These are phyloP conservation scores for Apamea crenata DNA, from an alignment of 2,888 invertebrate genomes.

Conservation along the genomic window DNA sequence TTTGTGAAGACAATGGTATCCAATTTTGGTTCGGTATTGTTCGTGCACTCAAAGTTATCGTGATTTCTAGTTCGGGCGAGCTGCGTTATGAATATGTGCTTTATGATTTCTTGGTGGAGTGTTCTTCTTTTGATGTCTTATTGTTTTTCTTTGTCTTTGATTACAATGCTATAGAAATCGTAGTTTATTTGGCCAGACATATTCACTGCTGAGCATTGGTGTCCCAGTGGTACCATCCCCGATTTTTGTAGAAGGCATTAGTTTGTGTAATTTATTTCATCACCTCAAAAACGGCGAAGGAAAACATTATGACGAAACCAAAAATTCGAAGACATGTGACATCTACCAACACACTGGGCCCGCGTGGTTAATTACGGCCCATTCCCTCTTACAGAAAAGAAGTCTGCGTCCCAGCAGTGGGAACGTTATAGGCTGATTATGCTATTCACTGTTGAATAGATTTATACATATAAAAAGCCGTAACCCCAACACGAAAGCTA, in stretches of 20 bases:
- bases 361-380: too few relatives aligned
- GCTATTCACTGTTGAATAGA: neutral
- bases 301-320: too few relatives aligned
- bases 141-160: constrained; percentile 18
- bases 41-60: constrained; percentile 35
- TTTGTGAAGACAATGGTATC: constrained; percentile 61
- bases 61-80: constrained; percentile 26
- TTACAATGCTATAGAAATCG: neutral
- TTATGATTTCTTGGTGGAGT: constrained; percentile 1
- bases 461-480: neutral
- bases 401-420: too few relatives aligned
- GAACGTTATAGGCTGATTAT: neutral
- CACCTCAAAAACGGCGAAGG: neutral
- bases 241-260: neutral
- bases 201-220: neutral
- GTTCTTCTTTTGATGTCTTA: constrained; percentile 17
- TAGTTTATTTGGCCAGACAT: neutral
- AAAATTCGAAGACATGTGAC: neutral
- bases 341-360: neutral
- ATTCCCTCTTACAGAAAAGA: too few relatives aligned
- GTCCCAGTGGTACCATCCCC: neutral
- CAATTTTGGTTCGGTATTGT: constrained; percentile 63
- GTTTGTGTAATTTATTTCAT: neutral
- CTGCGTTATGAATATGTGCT: constrained; percentile 33
- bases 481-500: neutral